Conservation (phyloP, 2,888 invertebrate genomes). For the Zaprionus lineosus region DNA sequence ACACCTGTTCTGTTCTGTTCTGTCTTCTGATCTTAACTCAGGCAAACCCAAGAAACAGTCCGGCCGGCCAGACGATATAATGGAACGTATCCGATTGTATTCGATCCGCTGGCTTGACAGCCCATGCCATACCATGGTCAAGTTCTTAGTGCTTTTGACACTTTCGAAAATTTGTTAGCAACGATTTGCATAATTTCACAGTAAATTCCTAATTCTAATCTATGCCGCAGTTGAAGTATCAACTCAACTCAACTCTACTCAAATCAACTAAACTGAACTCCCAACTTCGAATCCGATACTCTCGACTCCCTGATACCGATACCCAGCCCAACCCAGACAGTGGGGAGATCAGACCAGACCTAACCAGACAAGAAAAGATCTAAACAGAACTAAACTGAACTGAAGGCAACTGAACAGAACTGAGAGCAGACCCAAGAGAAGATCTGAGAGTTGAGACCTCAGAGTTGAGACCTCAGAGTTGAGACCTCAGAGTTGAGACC, state of each 20-base stretch:
- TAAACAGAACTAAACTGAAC: too few species aligned
- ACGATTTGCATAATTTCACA: conserved; percentile 76
- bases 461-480: too few species aligned
- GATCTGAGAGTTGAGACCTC: too few species aligned
- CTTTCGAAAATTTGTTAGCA: conserved; percentile 70
- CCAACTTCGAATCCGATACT: conserved; percentile 3
- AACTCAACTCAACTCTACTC: conserved; percentile 9
- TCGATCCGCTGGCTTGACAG: not conserved
- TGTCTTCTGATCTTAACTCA: not conserved
- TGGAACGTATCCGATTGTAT: conserved; percentile 16
- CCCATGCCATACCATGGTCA: conserved; percentile 5
- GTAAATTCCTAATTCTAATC: conserved; percentile 70
- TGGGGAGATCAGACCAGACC: conserved; percentile 1
- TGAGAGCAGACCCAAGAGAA: too few species aligned
- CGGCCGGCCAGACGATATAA: too few species aligned
- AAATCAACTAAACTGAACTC: conserved; percentile 7
- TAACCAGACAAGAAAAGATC: too few species aligned
- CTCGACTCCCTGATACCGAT: too few species aligned
- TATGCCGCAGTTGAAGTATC: conserved; percentile 44
- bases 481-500: too few species aligned
- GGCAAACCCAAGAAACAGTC: too few species aligned
- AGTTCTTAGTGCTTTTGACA: conserved; percentile 64
- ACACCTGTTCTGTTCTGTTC: conserved; percentile 42
- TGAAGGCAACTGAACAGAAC: too few species aligned
- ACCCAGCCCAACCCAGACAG: too few species aligned